Conservation (phyloP, 92 coral and sea anemone genomes). For the Ricordea florida region DNA sequence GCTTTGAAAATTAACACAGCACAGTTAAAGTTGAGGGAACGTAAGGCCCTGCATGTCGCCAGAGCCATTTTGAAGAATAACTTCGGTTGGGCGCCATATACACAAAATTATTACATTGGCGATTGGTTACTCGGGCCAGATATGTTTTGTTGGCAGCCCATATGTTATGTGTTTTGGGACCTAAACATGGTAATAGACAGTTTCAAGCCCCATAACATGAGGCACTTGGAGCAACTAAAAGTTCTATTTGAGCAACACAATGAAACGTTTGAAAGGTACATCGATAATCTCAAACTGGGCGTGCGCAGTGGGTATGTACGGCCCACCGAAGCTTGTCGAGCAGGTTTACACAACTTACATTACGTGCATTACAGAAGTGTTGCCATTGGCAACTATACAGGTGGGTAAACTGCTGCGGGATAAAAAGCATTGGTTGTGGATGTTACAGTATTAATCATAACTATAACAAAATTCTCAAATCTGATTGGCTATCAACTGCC, state of each 20-base stretch:
- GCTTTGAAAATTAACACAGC: constrained; percentile 13
- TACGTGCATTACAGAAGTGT: constrained; percentile 18
- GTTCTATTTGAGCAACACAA: constrained; percentile 35
- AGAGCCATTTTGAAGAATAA: constrained; percentile 54
- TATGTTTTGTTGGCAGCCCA: constrained; percentile 72
- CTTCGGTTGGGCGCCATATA: constrained; percentile 64
- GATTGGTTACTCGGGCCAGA: constrained; percentile 90
- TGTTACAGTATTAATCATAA: no score
- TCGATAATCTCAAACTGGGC: constrained; percentile 78
- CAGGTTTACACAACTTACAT: constrained; percentile 61
- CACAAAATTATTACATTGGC: constrained; percentile 76
- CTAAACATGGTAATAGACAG: background rate
- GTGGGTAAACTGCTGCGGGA: constrained; percentile 3
- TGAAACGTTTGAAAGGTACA: constrained; percentile 59
- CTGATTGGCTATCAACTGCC: no score
- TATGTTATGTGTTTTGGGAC: constrained; percentile 27
- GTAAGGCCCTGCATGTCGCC: constrained; percentile 66
- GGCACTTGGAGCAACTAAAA: constrained; percentile 44
- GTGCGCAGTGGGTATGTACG: constrained; percentile 88
- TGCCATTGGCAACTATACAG: constrained; percentile 49
- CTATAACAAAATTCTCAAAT: no score
- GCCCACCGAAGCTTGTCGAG: constrained; percentile 59
- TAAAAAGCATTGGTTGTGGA: no score
- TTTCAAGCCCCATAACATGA: constrained; percentile 45
- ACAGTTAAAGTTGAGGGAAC: constrained; percentile 45